Conservation (phyloP, 2,888 invertebrate species). For the Phymatocera aterrima region DNA sequence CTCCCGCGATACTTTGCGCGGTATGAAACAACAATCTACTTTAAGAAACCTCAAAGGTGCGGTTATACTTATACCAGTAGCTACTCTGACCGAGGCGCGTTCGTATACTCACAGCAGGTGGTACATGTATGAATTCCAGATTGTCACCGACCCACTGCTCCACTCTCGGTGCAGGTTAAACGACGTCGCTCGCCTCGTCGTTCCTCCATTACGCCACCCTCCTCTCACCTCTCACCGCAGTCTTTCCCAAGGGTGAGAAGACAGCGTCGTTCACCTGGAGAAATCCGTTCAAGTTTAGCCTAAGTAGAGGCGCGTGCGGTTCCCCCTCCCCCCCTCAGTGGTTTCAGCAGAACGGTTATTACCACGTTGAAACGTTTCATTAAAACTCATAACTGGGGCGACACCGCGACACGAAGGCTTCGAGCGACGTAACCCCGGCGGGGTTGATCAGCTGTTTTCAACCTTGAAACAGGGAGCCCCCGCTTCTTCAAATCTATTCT, state of each 20-base stretch:
- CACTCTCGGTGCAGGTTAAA: not conserved
- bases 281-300: conserved; percentile 35
- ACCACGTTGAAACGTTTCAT: not conserved
- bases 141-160: conserved; percentile 31
- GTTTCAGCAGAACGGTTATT: not conserved
- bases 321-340: not conserved
- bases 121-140: not conserved
- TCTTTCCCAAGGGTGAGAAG: not conserved
- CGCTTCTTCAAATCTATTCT: not conserved
- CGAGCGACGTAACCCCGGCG: too few species aligned
- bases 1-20: not conserved
- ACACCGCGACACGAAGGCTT: not conserved
- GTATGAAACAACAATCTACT: not conserved
- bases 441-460: conserved; percentile 16
- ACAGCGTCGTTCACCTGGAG: conserved; percentile 14
- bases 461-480: not conserved
- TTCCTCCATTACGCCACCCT: not conserved
- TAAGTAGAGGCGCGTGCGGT: not conserved
- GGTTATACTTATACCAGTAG: not conserved
- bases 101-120: not conserved
- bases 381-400: not conserved
- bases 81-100: not conserved
- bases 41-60: conserved; percentile 20
- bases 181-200: too few species aligned
- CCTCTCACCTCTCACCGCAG: too few species aligned